Percentiles rank a stretch among this genome's conserved stretches.
These are phyloP conservation scores for Clanis bilineata DNA, from an alignment of 2,888 invertebrate genomes.

Conservation along the genomic window DNA sequence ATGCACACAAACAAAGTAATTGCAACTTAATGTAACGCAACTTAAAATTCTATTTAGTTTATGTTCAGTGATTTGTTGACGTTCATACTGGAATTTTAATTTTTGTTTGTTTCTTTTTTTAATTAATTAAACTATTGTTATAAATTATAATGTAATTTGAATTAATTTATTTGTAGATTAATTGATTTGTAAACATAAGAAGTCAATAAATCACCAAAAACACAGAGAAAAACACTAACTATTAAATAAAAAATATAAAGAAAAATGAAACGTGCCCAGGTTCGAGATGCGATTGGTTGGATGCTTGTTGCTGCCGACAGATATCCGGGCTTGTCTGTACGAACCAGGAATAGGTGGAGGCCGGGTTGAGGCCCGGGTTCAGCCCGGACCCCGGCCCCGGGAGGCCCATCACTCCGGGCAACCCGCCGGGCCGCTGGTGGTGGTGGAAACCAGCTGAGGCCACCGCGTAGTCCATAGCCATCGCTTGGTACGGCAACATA, in stretches of 20 bases:
- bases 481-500: slow-evolving; percentile 94
- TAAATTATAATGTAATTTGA: background rate
- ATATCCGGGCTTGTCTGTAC: slow-evolving; percentile 94
- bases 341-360: slow-evolving; percentile 97
- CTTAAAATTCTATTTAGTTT: background rate
- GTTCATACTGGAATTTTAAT: background rate
- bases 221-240: slow-evolving; percentile 44
- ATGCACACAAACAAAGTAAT: slow-evolving; percentile 25
- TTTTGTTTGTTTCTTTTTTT: background rate
- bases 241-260: slow-evolving; percentile 75
- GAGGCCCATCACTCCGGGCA: slow-evolving; percentile 82
- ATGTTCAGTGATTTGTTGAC: background rate
- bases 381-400: slow-evolving; percentile 75
- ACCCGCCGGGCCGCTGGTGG: slow-evolving; percentile 77
- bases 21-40: slow-evolving; percentile 42
- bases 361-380: slow-evolving; percentile 83
- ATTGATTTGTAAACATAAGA: background rate
- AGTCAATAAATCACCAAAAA: slow-evolving; percentile 40
- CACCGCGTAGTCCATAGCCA: slow-evolving; percentile 93
- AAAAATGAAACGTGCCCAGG: slow-evolving; percentile 93
- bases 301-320: slow-evolving; percentile 91
- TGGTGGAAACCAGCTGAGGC: slow-evolving; percentile 78
- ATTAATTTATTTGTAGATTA: background rate
- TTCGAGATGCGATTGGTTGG: slow-evolving; percentile 91
- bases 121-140: background rate